Percentiles rank a stretch among this genome's conserved stretches.
phyloP scores from a whole-genome alignment of 2,113 vertebrate species.

The Onychostoma macrolepis region DNA sequence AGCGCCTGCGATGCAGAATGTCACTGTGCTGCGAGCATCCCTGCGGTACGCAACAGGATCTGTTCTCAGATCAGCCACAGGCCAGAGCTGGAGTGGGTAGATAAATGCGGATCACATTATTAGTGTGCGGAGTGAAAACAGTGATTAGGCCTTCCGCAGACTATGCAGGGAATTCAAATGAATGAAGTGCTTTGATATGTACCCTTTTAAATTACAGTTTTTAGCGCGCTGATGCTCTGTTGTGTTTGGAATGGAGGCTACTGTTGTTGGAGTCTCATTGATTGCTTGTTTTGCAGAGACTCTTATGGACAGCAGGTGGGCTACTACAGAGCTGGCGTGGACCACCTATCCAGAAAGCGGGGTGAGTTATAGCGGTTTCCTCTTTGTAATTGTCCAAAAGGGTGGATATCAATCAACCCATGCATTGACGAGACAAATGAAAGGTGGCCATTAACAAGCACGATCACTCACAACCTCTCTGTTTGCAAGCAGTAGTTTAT shows the following conservation, averaged over 20 bases:
- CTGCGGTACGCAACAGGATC: slow-evolving; percentile 60
- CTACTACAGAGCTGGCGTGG: slow-evolving; percentile 96
- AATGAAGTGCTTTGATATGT: slow-evolving; percentile 28
- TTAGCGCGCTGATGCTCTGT: slow-evolving; percentile 10
- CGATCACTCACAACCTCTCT: neutral
- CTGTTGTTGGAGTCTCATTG: slow-evolving; percentile 30
- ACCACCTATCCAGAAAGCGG: slow-evolving; percentile 95
- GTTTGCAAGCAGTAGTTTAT: slow-evolving; percentile 63
- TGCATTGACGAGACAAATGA: slow-evolving; percentile 37
- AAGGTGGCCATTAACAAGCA: slow-evolving; percentile 28
- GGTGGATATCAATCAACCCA: slow-evolving; percentile 40
- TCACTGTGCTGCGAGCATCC: slow-evolving; percentile 47
- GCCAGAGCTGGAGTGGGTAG: slow-evolving; percentile 50
- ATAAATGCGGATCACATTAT: slow-evolving; percentile 44
- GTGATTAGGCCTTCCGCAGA: slow-evolving; percentile 42
- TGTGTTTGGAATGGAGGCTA: slow-evolving; percentile 25
- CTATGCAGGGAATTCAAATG: slow-evolving; percentile 41
- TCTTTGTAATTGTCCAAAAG: slow-evolving; percentile 41
- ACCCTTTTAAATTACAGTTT: neutral
- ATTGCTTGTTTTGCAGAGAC: slow-evolving; percentile 85
- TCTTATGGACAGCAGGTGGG: slow-evolving; percentile 98
- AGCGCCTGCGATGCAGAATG: slow-evolving; percentile 66
- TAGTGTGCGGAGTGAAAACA: slow-evolving; percentile 37
- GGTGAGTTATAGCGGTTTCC: slow-evolving; percentile 78
- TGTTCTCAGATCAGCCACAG: slow-evolving; percentile 65